Conservation (phyloP, 1,140 invertebrate species). For the Samia ricini region DNA sequence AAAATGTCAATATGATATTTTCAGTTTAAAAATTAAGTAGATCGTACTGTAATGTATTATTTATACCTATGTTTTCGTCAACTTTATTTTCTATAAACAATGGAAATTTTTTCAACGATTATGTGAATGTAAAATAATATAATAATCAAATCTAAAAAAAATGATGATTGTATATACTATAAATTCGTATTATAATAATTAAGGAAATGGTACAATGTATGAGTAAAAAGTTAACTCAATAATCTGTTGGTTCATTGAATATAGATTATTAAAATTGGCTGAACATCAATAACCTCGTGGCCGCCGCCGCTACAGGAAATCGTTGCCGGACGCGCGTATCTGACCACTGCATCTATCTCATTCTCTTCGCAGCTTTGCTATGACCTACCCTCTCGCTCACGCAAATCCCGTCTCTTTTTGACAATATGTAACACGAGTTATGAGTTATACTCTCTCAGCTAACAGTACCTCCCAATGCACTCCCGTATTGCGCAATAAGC, state of each 20-base stretch:
- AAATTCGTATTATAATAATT: neutral
- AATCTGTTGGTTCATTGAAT: neutral
- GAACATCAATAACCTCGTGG: constrained; percentile 9
- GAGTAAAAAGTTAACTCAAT: neutral
- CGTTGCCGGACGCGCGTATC: constrained; percentile 69
- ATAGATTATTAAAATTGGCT: constrained; percentile 1
- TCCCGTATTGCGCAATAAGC: constrained; percentile 63
- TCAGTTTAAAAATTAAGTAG: too few species aligned
- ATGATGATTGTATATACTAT: neutral
- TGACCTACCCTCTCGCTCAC: constrained; percentile 46
- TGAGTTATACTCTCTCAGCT: constrained; percentile 39
- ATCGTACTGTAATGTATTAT: too few species aligned
- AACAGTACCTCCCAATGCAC: constrained; percentile 37
- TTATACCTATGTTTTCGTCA: too few species aligned
- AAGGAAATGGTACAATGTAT: neutral
- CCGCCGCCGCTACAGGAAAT: constrained; percentile 59
- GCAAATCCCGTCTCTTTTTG: constrained; percentile 39
- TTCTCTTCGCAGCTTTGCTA: constrained; percentile 59
- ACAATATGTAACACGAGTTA: constrained; percentile 28
- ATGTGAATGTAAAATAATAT: too few species aligned
- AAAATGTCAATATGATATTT: too few species aligned
- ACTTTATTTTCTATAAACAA: too few species aligned
- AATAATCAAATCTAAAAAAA: neutral
- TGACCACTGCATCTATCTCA: constrained; percentile 69
- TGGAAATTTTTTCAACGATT: too few species aligned